A percentile compares a stretch with the other conserved stretches of the same genome.
phyloP scores from a whole-genome alignment of 2,113 vertebrate species.

The Alectura lathami region DNA sequence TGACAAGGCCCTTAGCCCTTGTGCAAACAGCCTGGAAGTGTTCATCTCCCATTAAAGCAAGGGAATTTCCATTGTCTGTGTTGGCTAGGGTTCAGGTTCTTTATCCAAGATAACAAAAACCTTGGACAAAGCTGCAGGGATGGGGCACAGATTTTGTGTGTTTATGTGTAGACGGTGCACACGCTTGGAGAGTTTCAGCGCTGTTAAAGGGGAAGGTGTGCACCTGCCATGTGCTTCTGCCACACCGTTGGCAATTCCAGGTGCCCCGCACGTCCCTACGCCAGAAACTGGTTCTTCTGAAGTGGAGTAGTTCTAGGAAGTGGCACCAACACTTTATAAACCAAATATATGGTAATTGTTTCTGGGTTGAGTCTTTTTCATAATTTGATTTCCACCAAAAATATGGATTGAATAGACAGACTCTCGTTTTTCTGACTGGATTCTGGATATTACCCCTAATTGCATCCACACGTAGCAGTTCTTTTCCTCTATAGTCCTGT shows the following conservation, averaged over 20 bases:
- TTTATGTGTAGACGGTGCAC: background rate
- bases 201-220: background rate
- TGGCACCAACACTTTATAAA: background rate
- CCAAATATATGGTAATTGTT: background rate
- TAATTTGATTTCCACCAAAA: background rate
- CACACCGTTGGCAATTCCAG: background rate
- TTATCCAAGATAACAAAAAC: background rate
- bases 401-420: background rate
- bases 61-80: background rate
- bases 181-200: background rate
- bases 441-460: background rate
- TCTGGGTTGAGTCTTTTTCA: background rate
- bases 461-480: background rate
- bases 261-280: background rate
- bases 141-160: background rate
- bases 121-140: background rate
- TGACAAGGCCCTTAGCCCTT: background rate
- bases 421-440: background rate
- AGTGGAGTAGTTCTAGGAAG: background rate
- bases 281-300: background rate
- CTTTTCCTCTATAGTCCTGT: background rate
- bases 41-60: background rate
- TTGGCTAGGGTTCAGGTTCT: background rate
- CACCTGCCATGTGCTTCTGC: background rate
- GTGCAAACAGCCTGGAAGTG: background rate